Base-by-base conservation (phyloP, 2,888 invertebrate genomes). In the Amphiduros pacificus region DNA sequence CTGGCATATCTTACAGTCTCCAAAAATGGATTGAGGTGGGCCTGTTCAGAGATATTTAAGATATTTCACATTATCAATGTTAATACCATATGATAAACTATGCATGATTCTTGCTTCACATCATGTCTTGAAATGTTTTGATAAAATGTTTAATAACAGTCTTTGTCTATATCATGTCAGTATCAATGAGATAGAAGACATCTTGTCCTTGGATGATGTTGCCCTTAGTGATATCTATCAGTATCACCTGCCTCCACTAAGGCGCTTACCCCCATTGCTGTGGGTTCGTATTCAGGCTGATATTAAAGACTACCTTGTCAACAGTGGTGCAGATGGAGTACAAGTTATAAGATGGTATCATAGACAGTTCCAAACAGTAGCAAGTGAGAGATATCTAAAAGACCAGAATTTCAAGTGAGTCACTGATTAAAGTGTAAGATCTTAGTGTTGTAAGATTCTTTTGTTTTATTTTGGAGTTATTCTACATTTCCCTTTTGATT, bases 241-340 rank as follows among this genome's bases (percentile, higher is more conserved):
- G 48, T 68, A 68, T 59, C 59, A 70, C 11, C 66, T 69, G 28
- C 74, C 76, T 11, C 68, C 72, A 14, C 60, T 74, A 11, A 60
- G 74, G 17, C 65, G 76, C 36, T 63, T 76, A 9, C 66, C 67
- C 1, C 66, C 66, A 20, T 32, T 59, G n/a, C 44, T 62, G 9
- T 54, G 60, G 52, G 60, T 56, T 11, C 50, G 63, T 27, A 48
- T 67, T 5, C 51, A 55, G 40, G 20, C 41, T 20, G 57, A 67
- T 17, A 27, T 67, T 26, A 29, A 41, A 24, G 57, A 49, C 11
- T 67, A 67, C 55, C 41, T 67, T 4, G 60, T 67, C 29, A 60
- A 60, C 14, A 50, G 60, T 41, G 67, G 64, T 32, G 55, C 65
- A 31, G 61, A 67, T 49, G 63, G 63, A 17, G 53, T 61, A 6